Evolutionary conservation across 2,888 invertebrate species (phyloP).

Genomic region (Chaetoderma sp.): DNA sequence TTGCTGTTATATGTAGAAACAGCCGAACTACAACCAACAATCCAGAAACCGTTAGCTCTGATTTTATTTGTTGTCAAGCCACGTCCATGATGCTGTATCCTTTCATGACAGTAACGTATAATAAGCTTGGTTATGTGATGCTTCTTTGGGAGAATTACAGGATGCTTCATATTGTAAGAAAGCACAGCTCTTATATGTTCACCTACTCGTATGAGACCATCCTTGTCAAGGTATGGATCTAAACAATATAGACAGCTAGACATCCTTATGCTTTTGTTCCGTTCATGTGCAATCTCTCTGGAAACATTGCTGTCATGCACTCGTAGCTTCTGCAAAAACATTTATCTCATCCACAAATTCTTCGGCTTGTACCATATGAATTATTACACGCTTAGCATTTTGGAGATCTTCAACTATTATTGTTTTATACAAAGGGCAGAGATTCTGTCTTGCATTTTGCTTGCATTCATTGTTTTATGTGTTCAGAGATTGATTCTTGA

Average conservation of each 20-base stretch:
- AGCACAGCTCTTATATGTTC: slow-evolving; percentile 5
- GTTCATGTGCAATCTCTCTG: background rate
- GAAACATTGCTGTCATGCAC: no score
- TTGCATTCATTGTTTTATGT: background rate
- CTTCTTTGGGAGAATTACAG: slow-evolving; percentile 14
- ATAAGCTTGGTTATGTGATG: slow-evolving; percentile 12
- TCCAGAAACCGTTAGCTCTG: slow-evolving; percentile 50
- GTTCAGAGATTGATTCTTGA: background rate
- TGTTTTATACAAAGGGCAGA: background rate
- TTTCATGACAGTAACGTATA: slow-evolving; percentile 37
- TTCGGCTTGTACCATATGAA: slow-evolving; percentile 5
- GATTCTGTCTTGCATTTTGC: background rate
- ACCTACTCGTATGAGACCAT: slow-evolving; percentile 26
- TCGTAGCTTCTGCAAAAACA: background rate
- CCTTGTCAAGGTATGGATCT: slow-evolving; percentile 25
- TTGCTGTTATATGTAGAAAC: slow-evolving; percentile 38
- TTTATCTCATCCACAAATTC: background rate
- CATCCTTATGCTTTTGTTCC: background rate
- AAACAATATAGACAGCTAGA: slow-evolving; percentile 3
- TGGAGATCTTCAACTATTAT: slow-evolving; percentile 5
- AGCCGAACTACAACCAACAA: slow-evolving; percentile 42
- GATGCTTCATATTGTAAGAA: slow-evolving; percentile 8
- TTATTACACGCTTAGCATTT: slow-evolving; percentile 1
- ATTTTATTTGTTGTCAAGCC: slow-evolving; percentile 38
- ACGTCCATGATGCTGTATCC: slow-evolving; percentile 33